These are phyloP conservation scores for Propithecus perrieri DNA, from an alignment of 2,797 vertebrate genomes.

Conservation along the genomic window DNA sequence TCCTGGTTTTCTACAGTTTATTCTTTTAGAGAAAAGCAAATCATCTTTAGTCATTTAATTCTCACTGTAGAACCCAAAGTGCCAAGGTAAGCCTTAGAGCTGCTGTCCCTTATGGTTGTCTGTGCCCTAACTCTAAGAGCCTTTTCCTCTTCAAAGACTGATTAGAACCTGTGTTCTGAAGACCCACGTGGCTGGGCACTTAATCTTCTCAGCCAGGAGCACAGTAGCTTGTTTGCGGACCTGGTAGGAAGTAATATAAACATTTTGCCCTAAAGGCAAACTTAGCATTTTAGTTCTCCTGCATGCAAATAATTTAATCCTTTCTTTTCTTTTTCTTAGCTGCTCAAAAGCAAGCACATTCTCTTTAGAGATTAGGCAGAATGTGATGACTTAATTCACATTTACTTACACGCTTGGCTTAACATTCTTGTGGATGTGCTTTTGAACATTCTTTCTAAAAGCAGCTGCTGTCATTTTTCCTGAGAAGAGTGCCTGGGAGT, in stretches of 20 bases:
- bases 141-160: slow-evolving; percentile 49
- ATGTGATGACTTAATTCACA: slow-evolving; percentile 79
- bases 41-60: slow-evolving; percentile 26
- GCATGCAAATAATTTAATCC: slow-evolving; percentile 77
- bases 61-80: slow-evolving; percentile 1
- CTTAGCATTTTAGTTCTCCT: slow-evolving; percentile 63
- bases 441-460: slow-evolving; percentile 67
- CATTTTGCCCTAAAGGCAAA: slow-evolving; percentile 70
- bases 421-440: slow-evolving; percentile 56
- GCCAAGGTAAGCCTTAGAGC: neutral
- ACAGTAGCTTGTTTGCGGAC: slow-evolving; percentile 62
- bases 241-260: slow-evolving; percentile 65
- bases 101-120: neutral
- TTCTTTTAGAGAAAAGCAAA: slow-evolving; percentile 48
- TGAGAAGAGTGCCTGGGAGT: slow-evolving; percentile 52
- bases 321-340: slow-evolving; percentile 72
- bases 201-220: slow-evolving; percentile 71
- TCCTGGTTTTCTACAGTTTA: neutral
- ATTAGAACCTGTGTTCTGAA: slow-evolving; percentile 53
- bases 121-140: slow-evolving; percentile 20
- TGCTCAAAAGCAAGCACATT: slow-evolving; percentile 64
- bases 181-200: neutral
- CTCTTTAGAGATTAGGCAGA: slow-evolving; percentile 77
- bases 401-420: slow-evolving; percentile 73
- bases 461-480: slow-evolving; percentile 53